Percentiles rank a stretch among this genome's conserved stretches.
phyloP scores from a whole-genome alignment of 2,888 invertebrate genomes.

The Sturmia bella region DNA sequence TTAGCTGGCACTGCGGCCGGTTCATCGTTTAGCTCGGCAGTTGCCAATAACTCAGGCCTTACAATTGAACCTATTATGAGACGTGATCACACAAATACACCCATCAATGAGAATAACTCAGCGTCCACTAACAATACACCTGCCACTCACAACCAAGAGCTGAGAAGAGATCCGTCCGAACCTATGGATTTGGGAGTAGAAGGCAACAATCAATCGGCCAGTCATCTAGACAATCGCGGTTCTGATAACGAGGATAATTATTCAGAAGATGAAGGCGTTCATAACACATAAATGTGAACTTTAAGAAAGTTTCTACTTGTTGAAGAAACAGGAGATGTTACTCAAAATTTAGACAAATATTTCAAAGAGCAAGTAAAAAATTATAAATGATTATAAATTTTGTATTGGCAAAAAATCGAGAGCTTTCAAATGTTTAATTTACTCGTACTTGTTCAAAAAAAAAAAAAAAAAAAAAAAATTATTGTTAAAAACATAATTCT shows the following conservation, averaged over 20 bases:
- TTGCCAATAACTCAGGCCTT: conserved; percentile 73
- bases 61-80: conserved; percentile 80
- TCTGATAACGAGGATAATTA: conserved; percentile 81
- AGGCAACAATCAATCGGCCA: conserved; percentile 79
- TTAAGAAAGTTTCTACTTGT: conserved; percentile 21
- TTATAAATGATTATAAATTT: conserved; percentile 1
- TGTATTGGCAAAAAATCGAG: conserved; percentile 16
- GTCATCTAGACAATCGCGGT: conserved; percentile 78
- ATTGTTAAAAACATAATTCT: conserved; percentile 9
- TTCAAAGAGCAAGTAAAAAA: background rate
- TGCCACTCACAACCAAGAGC: conserved; percentile 73
- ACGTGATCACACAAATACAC: conserved; percentile 74
- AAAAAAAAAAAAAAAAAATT: conserved; percentile 10
- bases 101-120: conserved; percentile 44
- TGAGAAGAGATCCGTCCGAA: conserved; percentile 79
- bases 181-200: conserved; percentile 81
- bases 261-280: conserved; percentile 81
- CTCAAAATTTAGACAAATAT: conserved; percentile 43
- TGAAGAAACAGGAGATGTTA: conserved; percentile 24
- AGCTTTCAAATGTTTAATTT: conserved; percentile 20
- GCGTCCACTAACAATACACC: conserved; percentile 46
- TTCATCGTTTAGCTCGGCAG: conserved; percentile 62
- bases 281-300: conserved; percentile 77
- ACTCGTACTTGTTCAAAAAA: background rate
- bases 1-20: conserved; percentile 72